Percentiles rank a stretch among this genome's conserved stretches.
Conservation (phyloP, 2,888 invertebrate genomes). For the Rhagonycha fulva region DNA sequence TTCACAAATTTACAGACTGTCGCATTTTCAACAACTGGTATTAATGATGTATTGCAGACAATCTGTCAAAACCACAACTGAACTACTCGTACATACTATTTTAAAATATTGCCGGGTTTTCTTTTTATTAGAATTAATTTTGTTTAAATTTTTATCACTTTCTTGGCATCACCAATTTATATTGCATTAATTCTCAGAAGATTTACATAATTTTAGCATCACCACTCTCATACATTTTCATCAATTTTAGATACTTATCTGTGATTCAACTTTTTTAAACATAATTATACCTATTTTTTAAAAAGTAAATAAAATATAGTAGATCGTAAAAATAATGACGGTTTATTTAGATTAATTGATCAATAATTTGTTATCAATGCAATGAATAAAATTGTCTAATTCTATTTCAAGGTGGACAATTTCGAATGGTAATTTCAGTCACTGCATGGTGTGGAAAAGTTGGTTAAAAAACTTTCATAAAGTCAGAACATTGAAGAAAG, state of each 20-base stretch:
- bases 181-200: not conserved
- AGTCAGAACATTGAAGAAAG: too few species aligned
- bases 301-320: too few species aligned
- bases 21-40: conserved; percentile 1
- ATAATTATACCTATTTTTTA: too few species aligned
- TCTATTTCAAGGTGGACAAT: too few species aligned
- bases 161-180: not conserved
- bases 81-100: not conserved
- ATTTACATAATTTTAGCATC: not conserved
- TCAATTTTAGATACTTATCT: not conserved
- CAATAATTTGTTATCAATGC: too few species aligned
- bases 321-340: too few species aligned
- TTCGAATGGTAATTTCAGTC: too few species aligned
- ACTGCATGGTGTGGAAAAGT: too few species aligned
- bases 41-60: conserved; percentile 3
- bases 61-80: not conserved
- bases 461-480: too few species aligned
- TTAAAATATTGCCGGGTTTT: not conserved
- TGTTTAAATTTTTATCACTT: not conserved
- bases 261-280: too few species aligned
- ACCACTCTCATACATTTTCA: not conserved
- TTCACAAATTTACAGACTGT: conserved; percentile 4
- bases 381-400: too few species aligned
- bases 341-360: too few species aligned
- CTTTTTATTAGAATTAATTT: not conserved